Evolutionary conservation across 2,797 vertebrate species (phyloP).

Genomic region (Antrozous pallidus): DNA sequence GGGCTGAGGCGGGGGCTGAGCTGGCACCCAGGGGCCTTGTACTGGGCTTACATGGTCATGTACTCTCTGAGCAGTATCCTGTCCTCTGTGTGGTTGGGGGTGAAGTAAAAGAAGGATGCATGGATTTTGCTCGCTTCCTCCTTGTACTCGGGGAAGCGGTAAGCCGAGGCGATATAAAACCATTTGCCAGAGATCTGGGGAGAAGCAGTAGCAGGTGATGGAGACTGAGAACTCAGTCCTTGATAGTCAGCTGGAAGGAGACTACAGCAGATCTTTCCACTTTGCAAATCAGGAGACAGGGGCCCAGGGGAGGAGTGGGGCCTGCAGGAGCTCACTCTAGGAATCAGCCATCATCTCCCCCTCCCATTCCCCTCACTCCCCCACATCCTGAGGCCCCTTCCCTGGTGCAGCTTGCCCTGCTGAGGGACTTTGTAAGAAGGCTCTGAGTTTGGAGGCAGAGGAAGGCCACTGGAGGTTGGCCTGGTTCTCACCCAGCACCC

Average conservation of each 20-base stretch:
- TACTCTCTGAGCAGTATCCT: fast-evolving
- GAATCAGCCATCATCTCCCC: no score
- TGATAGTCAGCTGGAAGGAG: not conserved
- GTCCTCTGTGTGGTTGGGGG: not conserved
- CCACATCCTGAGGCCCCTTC: no score
- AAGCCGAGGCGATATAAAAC: not conserved
- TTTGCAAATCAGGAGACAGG: not conserved
- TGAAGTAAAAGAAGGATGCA: not conserved
- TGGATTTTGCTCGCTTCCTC: fast-evolving
- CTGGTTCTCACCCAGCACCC: not conserved
- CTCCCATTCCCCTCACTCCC: no score
- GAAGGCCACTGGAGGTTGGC: not conserved
- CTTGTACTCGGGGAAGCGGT: not conserved
- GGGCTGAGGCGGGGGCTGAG: fast-evolving
- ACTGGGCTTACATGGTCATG: constrained; percentile 63
- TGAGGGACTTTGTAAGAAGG: not conserved
- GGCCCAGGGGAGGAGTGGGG: no score
- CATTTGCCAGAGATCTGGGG: constrained; percentile 74
- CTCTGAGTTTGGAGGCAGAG: not conserved
- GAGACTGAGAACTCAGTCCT: not conserved
- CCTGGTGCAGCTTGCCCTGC: not conserved
- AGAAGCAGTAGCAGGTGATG: not conserved
- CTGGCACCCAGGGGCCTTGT: no score
- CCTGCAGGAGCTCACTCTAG: fast-evolving
- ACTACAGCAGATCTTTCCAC: fast-evolving